Evolutionary conservation across 2,113 vertebrate genomes (phyloP).

Genomic region (Pogonocichla stellata): DNA sequence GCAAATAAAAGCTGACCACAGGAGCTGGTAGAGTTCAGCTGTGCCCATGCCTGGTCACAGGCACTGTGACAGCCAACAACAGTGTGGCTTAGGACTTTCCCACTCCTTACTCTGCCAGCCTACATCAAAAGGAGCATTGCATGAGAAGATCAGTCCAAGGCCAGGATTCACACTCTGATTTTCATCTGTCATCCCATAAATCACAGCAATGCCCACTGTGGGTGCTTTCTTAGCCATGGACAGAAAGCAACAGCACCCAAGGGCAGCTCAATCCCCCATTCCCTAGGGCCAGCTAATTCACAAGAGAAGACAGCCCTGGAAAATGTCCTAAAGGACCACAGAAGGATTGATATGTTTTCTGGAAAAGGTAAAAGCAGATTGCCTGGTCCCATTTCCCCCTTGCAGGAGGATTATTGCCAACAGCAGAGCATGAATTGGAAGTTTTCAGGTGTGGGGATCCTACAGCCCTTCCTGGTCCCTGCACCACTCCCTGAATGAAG

Average conservation of each 20-base stretch:
- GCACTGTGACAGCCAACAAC: accelerated
- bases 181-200: not conserved
- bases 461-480: not conserved
- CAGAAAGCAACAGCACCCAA: not conserved
- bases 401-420: not conserved
- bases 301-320: not conserved
- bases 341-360: not conserved
- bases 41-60: not conserved
- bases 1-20: not conserved
- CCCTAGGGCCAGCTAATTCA: not conserved
- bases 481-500: not conserved
- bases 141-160: not conserved
- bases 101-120: not conserved
- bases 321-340: not conserved
- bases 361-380: not conserved
- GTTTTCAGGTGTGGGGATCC: not conserved
- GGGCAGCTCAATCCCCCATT: not conserved
- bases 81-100: not conserved
- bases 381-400: not conserved
- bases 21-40: not conserved
- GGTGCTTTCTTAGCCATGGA: not conserved
- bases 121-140: not conserved
- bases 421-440: not conserved
- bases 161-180: not conserved
- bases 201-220: not conserved